These are phyloP conservation scores for Phalanger gymnotis DNA, from an alignment of 2,797 vertebrate species.

Conservation along the genomic window DNA sequence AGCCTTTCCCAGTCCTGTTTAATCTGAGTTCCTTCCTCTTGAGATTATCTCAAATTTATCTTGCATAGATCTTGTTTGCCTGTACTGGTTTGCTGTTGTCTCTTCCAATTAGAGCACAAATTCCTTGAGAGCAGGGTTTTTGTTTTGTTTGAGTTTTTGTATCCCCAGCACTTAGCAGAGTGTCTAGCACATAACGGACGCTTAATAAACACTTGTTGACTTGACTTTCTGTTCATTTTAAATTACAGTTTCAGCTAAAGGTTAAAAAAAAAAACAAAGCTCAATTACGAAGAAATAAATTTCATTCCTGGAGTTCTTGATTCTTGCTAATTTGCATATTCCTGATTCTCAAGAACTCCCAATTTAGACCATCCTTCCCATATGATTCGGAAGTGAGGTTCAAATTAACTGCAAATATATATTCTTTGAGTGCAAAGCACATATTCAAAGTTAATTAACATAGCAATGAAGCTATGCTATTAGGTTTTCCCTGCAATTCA, in stretches of 20 bases:
- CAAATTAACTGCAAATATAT: slow-evolving; percentile 14
- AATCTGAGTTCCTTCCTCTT: not conserved
- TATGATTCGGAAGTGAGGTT: not conserved
- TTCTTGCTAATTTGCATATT: not conserved
- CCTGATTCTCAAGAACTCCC: not conserved
- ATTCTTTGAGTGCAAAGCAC: slow-evolving; percentile 13
- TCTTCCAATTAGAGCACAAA: not conserved
- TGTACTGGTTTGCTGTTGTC: not conserved
- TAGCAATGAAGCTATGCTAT: slow-evolving; percentile 42
- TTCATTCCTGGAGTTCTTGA: not conserved
- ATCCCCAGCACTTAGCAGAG: not conserved
- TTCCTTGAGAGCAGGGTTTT: not conserved
- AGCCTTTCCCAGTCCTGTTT: not conserved
- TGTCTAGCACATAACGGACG: not conserved
- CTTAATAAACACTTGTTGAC: not conserved
- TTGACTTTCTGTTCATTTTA: not conserved
- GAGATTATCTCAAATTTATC: not conserved
- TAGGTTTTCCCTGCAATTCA: not conserved
- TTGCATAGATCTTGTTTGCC: not conserved
- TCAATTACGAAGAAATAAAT: not conserved
- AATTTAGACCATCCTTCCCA: not conserved
- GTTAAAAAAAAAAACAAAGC: not conserved
- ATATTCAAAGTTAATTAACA: not conserved
- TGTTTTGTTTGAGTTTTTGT: not conserved
- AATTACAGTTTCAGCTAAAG: not conserved